phyloP scores from a whole-genome alignment of 2,113 vertebrate genomes.

The Cisticola juncidis region DNA sequence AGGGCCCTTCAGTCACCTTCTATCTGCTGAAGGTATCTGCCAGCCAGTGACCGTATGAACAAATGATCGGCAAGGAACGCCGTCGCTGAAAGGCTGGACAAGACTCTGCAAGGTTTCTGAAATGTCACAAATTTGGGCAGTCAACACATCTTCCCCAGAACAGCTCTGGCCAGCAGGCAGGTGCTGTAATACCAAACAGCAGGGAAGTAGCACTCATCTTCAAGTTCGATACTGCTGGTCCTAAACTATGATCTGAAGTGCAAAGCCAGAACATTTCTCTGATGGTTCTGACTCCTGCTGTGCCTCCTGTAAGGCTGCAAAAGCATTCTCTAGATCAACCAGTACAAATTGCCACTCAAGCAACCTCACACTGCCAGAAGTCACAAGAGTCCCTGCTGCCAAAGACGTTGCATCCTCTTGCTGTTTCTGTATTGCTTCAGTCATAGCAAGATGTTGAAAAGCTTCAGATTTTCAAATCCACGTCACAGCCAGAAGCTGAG shows the following conservation, averaged over 20 bases:
- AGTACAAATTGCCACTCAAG: background rate
- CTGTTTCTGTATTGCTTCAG: background rate
- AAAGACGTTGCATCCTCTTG: accelerated
- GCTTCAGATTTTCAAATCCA: background rate
- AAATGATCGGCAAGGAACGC: background rate
- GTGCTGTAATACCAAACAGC: background rate
- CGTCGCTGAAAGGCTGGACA: background rate
- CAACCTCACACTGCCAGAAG: background rate
- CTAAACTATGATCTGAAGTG: background rate
- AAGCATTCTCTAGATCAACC: background rate
- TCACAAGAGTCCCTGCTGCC: background rate
- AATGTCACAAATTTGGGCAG: background rate
- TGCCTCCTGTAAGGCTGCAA: background rate
- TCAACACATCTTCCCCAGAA: background rate
- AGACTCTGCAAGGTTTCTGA: background rate
- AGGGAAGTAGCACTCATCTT: background rate
- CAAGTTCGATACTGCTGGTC: background rate
- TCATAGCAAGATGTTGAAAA: background rate
- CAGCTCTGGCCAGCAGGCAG: background rate
- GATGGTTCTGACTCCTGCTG: background rate
- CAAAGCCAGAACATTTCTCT: background rate
- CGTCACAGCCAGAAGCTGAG: background rate
- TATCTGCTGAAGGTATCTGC: background rate
- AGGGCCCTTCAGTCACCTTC: background rate
- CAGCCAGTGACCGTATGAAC: background rate